Conservation (phyloP, 2,888 invertebrate species). For the Polymixis lichenea region DNA sequence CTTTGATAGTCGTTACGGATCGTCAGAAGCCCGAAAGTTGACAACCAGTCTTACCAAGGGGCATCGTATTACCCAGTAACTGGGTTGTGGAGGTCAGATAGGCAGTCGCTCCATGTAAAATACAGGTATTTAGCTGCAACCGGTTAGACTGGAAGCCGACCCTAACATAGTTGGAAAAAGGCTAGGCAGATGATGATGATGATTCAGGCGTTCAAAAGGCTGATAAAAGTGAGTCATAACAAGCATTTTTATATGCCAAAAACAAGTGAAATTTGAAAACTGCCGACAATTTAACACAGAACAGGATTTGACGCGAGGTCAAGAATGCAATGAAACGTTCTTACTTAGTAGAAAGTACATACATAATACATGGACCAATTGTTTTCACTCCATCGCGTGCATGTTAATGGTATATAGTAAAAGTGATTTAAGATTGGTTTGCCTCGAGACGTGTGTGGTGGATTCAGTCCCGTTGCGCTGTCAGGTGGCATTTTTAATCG, state of each 20-base stretch:
- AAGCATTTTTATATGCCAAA: constrained; percentile 4
- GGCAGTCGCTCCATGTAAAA: too few species aligned
- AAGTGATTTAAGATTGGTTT: constrained; percentile 75
- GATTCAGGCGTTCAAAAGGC: background rate
- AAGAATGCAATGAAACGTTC: constrained; percentile 70
- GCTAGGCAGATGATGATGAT: too few species aligned
- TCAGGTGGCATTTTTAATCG: background rate
- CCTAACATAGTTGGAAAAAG: too few species aligned
- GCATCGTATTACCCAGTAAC: too few species aligned
- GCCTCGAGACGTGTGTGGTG: background rate
- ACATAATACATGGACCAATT: constrained; percentile 76
- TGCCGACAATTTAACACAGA: constrained; percentile 21
- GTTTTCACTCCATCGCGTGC: constrained; percentile 85
- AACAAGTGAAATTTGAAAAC: constrained; percentile 52
- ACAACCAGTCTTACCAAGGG: too few species aligned
- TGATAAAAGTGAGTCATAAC: constrained; percentile 9
- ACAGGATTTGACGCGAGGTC: constrained; percentile 68
- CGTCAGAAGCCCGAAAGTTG: too few species aligned
- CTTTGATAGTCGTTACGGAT: too few species aligned
- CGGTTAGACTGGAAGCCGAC: too few species aligned
- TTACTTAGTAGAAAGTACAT: constrained; percentile 61
- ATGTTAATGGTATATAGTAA: constrained; percentile 79
- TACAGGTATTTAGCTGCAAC: too few species aligned
- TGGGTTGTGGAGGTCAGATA: too few species aligned
- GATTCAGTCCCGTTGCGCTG: constrained; percentile 26